Evolutionary conservation across 2,797 vertebrate genomes (phyloP), one percentile per base, ranked within the genome.

Genomic region (Pterois miles): DNA sequence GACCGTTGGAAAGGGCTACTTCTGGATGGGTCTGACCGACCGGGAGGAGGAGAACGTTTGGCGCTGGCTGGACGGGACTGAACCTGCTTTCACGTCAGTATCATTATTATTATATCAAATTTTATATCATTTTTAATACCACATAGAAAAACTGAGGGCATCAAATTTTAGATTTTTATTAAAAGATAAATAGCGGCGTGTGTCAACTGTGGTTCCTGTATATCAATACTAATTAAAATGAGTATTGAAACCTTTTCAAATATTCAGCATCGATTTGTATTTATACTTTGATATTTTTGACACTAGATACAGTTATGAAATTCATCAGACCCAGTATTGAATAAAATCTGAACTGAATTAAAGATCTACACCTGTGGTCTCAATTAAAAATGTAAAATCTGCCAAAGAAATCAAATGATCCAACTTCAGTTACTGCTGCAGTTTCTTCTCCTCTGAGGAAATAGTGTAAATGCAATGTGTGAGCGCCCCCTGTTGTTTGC

Each of bases 11-110:
- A 97, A 95, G 88, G 96, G 96, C 14, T 97, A 94, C 89, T 97
- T 97, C 92, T 99, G 98, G 98, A 96, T 99, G 63, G 98, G 97
- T 64, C 95, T 99, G 82, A 98, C 97, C 0, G 98, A 99, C 88
- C 91, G 52, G 18, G 93, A 93, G 53, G 92, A 94, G 46, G 97
- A 98, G 92, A 94, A 94, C 20, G 93, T 94, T 31, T 99, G 98
- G 98, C 96, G 91, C 76, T 99, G 98, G 98, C 81, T 98, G 71
- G 97, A 99, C 50, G 96, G 97, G 82, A 97, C 95, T 1, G 38
- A 90, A 76, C 96, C 95, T 23, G 89, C 91, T 70, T 98, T 97
- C 88, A 96, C 90, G 98, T 99, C 91, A 48, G 97, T 95, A 72
- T n/a, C n/a, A n/a, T n/a, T n/a, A n/a, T n/a, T n/a, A n/a, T n/a